These are phyloP conservation scores for Melolontha melolontha DNA, from an alignment of 2,888 invertebrate species.

Conservation along the genomic window DNA sequence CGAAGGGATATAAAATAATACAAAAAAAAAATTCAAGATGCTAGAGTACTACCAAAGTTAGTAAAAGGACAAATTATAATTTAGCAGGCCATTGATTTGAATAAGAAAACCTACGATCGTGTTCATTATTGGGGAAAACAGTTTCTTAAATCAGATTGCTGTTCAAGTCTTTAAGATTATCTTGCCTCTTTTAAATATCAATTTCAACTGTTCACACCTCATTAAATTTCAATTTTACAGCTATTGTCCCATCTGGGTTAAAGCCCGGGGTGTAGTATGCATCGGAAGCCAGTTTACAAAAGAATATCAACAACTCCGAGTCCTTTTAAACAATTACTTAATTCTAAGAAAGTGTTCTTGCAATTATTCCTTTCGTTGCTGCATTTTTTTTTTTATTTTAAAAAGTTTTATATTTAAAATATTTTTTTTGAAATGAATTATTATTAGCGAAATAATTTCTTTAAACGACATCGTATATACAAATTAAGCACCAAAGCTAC, in stretches of 20 bases:
- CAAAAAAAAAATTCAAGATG: no score
- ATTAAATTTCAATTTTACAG: conserved; percentile 68
- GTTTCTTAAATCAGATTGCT: conserved; percentile 66
- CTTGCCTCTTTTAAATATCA: conserved; percentile 68
- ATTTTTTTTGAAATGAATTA: no score
- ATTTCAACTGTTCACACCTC: conserved; percentile 67
- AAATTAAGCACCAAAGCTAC: no score
- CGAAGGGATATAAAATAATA: no score
- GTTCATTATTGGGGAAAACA: conserved; percentile 64
- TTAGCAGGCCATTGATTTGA: conserved; percentile 65
- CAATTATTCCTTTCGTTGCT: no score
- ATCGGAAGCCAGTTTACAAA: conserved; percentile 60
- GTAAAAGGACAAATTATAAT: conserved; percentile 58
- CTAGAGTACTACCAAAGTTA: no score
- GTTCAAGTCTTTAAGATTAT: conserved; percentile 64
- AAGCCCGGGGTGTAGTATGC: conserved; percentile 63
- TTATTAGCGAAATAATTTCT: no score
- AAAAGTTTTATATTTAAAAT: no score
- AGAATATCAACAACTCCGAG: conserved; percentile 6
- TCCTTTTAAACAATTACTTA: conserved; percentile 39
- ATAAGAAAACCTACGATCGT: conserved; percentile 60
- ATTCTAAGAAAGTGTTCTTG: no score
- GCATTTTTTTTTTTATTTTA: neutral
- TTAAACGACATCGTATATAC: no score
- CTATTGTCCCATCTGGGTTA: conserved; percentile 67